Evolutionary conservation across 2,113 vertebrate species (phyloP), one percentile per base, ranked within the genome.

Genomic region (Formicarius rufipectus): DNA sequence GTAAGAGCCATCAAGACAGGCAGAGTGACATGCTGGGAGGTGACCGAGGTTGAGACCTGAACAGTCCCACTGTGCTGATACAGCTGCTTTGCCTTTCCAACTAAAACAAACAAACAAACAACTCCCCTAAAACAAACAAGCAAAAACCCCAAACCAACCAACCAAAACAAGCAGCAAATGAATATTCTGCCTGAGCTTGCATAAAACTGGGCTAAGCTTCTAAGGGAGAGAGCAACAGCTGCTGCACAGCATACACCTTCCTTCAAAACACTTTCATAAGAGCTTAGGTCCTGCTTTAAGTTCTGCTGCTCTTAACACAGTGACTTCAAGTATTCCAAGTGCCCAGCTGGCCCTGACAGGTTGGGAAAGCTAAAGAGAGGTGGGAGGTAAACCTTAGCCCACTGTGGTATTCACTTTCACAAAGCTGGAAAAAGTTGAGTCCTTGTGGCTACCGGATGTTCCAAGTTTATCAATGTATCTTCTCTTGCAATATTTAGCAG

Each of bases 401-500:
- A 13, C 27, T 71, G 10, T 44, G 63, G 21, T 25, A 17, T 47
- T 23, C 14, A 22, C 88, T 77, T 95, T 47, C 52, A 20, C 9
- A 28, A 89, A 68, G 20, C 0, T 53, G 25, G 66, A 2, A 69
- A 66, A 91, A 59, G 69, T 67, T 59, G 37, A 40, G 14, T 50
- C 18, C 33, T 44, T 78, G 44, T 78, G 47, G 40, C 47, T 78
- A 22, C 15, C 37, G 12, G 53, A 28, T 5, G 2, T 83, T 80
- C 53, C 53, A 47, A 76, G 77, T 82, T 94, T 85, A 91, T 79
- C 78, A 59, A 58, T 42, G 30, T 50, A 77, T 83, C 85, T 90
- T 47, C 71, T 85, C 72, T 30, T 91, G 84, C 59, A 97, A 80
- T 84, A 90, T 93, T 96, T 84, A 95, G 67, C 84, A 77, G 89